Percentiles rank a stretch among this genome's conserved stretches.
phyloP scores from a whole-genome alignment of 2,113 vertebrate species.

The Leiothrix lutea region DNA sequence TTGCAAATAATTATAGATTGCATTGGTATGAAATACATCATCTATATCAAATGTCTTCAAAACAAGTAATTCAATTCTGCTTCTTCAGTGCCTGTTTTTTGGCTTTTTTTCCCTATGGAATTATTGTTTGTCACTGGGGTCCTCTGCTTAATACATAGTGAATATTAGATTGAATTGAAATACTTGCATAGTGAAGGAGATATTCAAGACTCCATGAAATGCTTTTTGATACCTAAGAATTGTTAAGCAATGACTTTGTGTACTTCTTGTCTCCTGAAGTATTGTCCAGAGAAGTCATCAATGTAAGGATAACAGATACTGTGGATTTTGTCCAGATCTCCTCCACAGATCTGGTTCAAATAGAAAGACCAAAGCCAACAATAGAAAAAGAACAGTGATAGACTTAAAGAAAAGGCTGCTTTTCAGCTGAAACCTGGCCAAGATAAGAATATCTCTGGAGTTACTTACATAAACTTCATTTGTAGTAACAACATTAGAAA shows the following conservation, averaged over 20 bases:
- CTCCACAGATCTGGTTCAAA: background rate
- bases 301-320: background rate
- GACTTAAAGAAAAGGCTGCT: background rate
- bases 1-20: background rate
- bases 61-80: background rate
- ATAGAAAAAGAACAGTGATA: background rate
- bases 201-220: background rate
- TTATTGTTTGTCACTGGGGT: background rate
- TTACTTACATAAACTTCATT: background rate
- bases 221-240: background rate
- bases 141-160: background rate
- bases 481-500: background rate
- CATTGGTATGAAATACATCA: background rate
- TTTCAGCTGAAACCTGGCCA: background rate
- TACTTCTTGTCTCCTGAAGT: background rate
- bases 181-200: background rate
- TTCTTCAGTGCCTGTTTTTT: background rate
- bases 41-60: background rate
- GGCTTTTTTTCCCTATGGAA: background rate
- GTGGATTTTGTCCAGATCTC: background rate
- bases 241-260: background rate
- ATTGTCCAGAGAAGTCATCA: background rate
- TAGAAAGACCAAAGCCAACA: background rate
- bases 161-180: background rate
- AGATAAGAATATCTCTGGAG: background rate